phyloP scores from a whole-genome alignment of 2,888 invertebrate genomes.

The Neria commutata region DNA sequence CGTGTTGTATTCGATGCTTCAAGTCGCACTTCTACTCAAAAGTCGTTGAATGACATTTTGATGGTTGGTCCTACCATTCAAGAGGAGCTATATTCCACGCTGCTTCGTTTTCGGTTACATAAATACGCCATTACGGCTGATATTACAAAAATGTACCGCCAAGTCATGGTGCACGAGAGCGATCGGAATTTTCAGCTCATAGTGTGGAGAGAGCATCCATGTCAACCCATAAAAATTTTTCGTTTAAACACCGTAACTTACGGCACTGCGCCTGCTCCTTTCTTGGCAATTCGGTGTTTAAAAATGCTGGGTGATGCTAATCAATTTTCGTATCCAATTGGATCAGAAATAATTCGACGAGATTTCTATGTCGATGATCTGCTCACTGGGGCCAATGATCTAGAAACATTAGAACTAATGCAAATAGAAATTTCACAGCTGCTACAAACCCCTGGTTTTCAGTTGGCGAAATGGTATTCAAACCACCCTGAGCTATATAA shows the following conservation, averaged over 20 bases:
- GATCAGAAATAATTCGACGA: too few relatives aligned
- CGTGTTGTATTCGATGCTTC: conserved; percentile 24
- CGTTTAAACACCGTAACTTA: conserved; percentile 16
- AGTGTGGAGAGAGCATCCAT: neutral
- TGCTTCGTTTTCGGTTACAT: conserved; percentile 6
- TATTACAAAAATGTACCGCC: conserved; percentile 9
- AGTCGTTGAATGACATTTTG: conserved; percentile 23
- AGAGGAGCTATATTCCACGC: conserved; percentile 8
- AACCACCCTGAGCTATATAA: too few relatives aligned
- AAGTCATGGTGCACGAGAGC: neutral
- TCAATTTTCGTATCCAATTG: too few relatives aligned
- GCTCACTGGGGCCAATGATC: too few relatives aligned
- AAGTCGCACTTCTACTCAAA: conserved; percentile 18
- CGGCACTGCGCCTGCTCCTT: conserved; percentile 21
- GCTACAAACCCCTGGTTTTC: too few relatives aligned
- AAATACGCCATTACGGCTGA: conserved; percentile 9
- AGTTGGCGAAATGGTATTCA: too few relatives aligned
- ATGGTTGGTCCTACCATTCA: conserved; percentile 18
- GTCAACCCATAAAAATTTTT: neutral
- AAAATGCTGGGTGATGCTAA: too few relatives aligned
- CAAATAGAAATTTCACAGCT: too few relatives aligned
- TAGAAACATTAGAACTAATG: too few relatives aligned
- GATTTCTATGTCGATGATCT: too few relatives aligned
- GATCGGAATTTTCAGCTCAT: neutral
- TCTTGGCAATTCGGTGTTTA: conserved; percentile 24